Conservation (phyloP, 2,797 vertebrate species). For the Hyperoplus immaculatus region DNA sequence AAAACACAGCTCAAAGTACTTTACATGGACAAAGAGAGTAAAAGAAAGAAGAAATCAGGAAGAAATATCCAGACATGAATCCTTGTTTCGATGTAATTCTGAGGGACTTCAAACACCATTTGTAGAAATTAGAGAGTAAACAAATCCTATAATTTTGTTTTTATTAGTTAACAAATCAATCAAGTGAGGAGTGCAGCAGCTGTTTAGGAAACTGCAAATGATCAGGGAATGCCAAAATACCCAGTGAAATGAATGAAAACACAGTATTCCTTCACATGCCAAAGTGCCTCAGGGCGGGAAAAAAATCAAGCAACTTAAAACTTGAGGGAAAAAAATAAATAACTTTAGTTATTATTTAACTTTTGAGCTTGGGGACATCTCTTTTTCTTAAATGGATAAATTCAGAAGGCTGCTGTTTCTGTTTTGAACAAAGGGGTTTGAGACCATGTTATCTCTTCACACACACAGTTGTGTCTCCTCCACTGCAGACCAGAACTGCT, state of each 20-base stretch:
- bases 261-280: neutral
- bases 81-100: neutral
- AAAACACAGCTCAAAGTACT: too few species aligned
- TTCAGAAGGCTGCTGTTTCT: constrained; percentile 50
- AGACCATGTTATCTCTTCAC: constrained; percentile 64
- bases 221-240: neutral
- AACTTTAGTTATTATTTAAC: constrained; percentile 43
- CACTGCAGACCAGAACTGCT: constrained; percentile 41
- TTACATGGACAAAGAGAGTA: too few species aligned
- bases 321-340: neutral
- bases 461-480: constrained; percentile 53
- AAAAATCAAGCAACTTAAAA: constrained; percentile 15
- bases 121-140: neutral
- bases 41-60: neutral
- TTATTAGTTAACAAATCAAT: constrained; percentile 29
- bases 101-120: neutral
- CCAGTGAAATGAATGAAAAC: neutral
- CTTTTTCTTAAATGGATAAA: constrained; percentile 37
- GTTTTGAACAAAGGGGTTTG: constrained; percentile 51
- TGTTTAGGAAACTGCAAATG: constrained; percentile 13
- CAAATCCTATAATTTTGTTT: constrained; percentile 7
- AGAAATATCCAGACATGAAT: neutral
- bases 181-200: constrained; percentile 5
- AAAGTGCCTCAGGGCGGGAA: constrained; percentile 11
- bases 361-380: constrained; percentile 46